Conservation (phyloP, 2,888 invertebrate genomes). For the Cephus rjabovi region DNA sequence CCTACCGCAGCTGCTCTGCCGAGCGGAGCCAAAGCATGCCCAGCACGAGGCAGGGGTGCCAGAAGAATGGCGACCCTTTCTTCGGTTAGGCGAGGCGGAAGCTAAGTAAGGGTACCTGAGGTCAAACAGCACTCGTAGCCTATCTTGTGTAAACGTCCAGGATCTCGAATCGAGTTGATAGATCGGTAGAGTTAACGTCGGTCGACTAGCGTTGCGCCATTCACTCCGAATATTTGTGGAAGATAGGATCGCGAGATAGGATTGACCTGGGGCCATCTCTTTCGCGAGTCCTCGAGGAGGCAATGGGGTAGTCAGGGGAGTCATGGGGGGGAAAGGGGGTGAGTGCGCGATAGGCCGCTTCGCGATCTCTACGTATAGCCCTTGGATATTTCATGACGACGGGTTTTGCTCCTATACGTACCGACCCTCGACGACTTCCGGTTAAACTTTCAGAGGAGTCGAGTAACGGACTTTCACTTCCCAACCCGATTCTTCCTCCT, state of each 20-base stretch:
- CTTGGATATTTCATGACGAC: background rate
- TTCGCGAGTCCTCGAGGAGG: constrained; percentile 8
- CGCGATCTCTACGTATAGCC: constrained; percentile 8
- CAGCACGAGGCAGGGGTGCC: too few species aligned
- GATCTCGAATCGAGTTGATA: constrained; percentile 46
- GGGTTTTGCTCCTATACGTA: too few species aligned
- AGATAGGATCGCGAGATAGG: constrained; percentile 61
- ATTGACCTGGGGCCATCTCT: constrained; percentile 53
- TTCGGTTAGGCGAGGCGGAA: background rate
- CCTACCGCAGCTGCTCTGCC: too few species aligned
- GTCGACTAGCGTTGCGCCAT: constrained; percentile 51
- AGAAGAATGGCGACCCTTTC: too few species aligned
- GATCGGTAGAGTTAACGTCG: constrained; percentile 51
- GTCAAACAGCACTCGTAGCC: constrained; percentile 22
- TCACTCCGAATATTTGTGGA: constrained; percentile 56
- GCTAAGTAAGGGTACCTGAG: background rate
- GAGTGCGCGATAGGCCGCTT: constrained; percentile 26
- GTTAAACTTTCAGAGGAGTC: too few species aligned
- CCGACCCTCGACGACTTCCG: too few species aligned
- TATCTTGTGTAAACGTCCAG: constrained; percentile 59
- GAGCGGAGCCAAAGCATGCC: too few species aligned
- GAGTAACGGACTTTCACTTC: too few species aligned
- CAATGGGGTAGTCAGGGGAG: constrained; percentile 25
- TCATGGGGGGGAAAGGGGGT: constrained; percentile 19
- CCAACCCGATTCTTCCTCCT: too few species aligned